Conservation (phyloP, 1,140 invertebrate species). For the Drosophila eugracilis region DNA sequence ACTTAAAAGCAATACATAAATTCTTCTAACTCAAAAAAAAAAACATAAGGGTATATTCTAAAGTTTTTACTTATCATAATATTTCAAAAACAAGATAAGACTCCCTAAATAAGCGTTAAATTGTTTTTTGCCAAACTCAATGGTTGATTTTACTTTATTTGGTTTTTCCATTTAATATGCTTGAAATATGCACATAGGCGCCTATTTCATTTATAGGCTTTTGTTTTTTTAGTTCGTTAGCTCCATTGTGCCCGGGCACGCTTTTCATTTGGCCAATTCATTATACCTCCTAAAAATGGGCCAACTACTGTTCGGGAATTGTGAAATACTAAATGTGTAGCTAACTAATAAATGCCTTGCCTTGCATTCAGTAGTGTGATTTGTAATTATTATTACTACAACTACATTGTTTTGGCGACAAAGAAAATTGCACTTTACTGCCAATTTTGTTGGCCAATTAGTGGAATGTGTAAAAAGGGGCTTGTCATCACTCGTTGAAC, state of each 20-base stretch:
- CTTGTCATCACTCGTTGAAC: conserved; percentile 30
- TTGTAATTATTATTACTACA: conserved; percentile 12
- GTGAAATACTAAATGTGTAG: conserved; percentile 13
- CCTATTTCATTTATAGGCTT: conserved; percentile 1
- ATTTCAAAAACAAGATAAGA: too few species aligned
- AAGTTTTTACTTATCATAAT: too few species aligned
- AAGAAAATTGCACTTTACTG: conserved; percentile 28
- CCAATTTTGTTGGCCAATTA: conserved; percentile 33
- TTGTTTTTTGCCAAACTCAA: not conserved
- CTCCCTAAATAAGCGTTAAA: too few species aligned
- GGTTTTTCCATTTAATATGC: conserved; percentile 7
- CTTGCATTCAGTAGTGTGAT: conserved; percentile 10
- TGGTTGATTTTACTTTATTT: not conserved
- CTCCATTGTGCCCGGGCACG: conserved; percentile 12
- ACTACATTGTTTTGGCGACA: conserved; percentile 16
- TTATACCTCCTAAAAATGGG: conserved; percentile 9
- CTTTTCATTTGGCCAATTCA: conserved; percentile 22
- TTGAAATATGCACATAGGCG: not conserved
- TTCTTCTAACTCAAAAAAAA: too few species aligned
- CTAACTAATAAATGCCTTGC: conserved; percentile 16
- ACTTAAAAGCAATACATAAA: too few species aligned
- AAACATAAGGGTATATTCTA: too few species aligned
- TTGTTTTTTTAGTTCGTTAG: conserved; percentile 1
- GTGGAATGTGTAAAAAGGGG: conserved; percentile 34
- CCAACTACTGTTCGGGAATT: not conserved